Evolutionary conservation across 2,888 invertebrate species (phyloP).

Genomic region (Magallana nippona): DNA sequence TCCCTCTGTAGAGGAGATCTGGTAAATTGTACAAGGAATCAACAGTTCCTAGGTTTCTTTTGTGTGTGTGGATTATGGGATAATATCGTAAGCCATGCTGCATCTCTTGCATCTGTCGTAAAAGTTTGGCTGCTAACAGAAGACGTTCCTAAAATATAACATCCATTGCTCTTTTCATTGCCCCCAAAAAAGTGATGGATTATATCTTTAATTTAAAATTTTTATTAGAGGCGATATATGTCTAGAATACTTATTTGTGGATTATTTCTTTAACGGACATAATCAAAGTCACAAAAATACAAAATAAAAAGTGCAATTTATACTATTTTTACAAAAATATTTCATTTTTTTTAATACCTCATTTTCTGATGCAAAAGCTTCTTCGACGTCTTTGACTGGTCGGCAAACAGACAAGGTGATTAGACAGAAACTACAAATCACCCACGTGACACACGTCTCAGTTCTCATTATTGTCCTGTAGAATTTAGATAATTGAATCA

Average conservation of each 20-base stretch:
- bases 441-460: not conserved
- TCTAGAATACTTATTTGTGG: not conserved
- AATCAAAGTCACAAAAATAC: too few species aligned
- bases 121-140: not conserved
- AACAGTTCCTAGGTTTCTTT: conserved; percentile 39
- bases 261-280: too few species aligned
- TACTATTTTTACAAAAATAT: too few species aligned
- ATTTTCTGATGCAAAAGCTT: not conserved
- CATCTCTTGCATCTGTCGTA: not conserved
- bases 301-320: too few species aligned
- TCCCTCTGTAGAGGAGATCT: conserved; percentile 22
- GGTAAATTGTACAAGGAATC: conserved; percentile 39
- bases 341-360: not conserved
- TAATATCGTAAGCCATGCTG: not conserved
- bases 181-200: not conserved
- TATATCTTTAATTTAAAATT: not conserved
- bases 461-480: conserved; percentile 5
- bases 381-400: not conserved
- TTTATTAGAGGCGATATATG: not conserved
- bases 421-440: not conserved
- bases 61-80: not conserved
- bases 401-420: not conserved
- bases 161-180: not conserved
- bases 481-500: not conserved
- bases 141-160: not conserved